Conservation (phyloP, 1,140 invertebrate species). For the Frieseomelitta varia region DNA sequence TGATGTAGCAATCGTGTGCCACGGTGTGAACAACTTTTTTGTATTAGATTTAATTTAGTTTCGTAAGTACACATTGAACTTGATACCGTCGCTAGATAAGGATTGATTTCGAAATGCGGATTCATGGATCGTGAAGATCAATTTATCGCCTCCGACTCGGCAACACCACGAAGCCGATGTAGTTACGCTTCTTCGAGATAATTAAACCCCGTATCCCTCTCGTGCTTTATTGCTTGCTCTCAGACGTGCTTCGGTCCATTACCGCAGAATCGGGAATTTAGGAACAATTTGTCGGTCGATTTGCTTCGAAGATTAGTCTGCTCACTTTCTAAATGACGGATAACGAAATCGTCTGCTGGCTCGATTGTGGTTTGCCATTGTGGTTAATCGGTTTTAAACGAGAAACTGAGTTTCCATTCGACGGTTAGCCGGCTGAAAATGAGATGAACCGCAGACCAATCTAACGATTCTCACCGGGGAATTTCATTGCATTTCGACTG, state of each 20-base stretch:
- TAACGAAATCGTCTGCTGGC: neutral
- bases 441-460: neutral
- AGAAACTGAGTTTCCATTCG: conserved; percentile 39
- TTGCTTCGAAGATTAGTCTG: neutral
- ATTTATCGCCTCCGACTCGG: neutral
- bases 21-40: no score
- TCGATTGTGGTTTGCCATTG: neutral
- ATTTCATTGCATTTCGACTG: neutral
- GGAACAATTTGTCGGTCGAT: neutral
- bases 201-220: neutral
- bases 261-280: neutral
- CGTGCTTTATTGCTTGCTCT: no score
- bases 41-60: no score
- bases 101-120: conserved; percentile 30
- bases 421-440: neutral
- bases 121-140: conserved; percentile 32
- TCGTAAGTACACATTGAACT: neutral
- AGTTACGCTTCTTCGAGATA: neutral
- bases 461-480: neutral
- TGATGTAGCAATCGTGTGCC: no score
- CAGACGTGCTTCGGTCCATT: neutral
- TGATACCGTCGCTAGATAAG: neutral
- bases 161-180: neutral
- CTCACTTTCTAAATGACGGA: conserved; percentile 17
- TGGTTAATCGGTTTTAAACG: conserved; percentile 14